phyloP scores from a whole-genome alignment of 2,888 invertebrate species.

The Microdon myrmicae region DNA sequence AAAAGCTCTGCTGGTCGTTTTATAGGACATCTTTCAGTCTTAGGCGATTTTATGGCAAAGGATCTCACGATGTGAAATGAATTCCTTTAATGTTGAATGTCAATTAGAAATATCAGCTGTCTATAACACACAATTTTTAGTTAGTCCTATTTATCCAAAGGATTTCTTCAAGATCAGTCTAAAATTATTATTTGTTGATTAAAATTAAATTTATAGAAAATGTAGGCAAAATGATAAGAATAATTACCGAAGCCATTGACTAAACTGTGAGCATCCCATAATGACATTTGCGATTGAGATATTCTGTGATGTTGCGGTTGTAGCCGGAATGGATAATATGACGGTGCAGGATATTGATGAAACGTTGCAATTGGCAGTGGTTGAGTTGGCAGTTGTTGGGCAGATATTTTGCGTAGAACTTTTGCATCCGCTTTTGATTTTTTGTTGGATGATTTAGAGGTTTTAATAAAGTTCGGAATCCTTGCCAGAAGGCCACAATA shows the following conservation, averaged over 20 bases:
- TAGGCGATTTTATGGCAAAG: slow-evolving; percentile 61
- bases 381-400: slow-evolving; percentile 61
- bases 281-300: slow-evolving; percentile 64
- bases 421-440: slow-evolving; percentile 62
- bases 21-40: slow-evolving; percentile 67
- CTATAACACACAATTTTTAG: slow-evolving; percentile 12
- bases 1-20: too few relatives aligned
- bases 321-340: slow-evolving; percentile 63
- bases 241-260: slow-evolving; percentile 63
- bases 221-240: too few relatives aligned
- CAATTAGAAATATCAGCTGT: too few relatives aligned
- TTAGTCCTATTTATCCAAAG: slow-evolving; percentile 8
- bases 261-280: slow-evolving; percentile 65
- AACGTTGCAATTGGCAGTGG: slow-evolving; percentile 65
- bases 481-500: slow-evolving; percentile 77
- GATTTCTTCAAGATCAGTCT: slow-evolving; percentile 22
- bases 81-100: slow-evolving; percentile 42
- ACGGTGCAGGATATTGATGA: slow-evolving; percentile 58
- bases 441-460: slow-evolving; percentile 60
- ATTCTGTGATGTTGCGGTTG: slow-evolving; percentile 64
- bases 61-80: slow-evolving; percentile 48
- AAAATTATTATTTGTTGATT: slow-evolving; percentile 1
- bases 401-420: slow-evolving; percentile 64
- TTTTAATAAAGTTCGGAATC: slow-evolving; percentile 76
- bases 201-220: too few relatives aligned